phyloP scores from a whole-genome alignment of 2,888 invertebrate species.

The Limnephilus rhombicus region DNA sequence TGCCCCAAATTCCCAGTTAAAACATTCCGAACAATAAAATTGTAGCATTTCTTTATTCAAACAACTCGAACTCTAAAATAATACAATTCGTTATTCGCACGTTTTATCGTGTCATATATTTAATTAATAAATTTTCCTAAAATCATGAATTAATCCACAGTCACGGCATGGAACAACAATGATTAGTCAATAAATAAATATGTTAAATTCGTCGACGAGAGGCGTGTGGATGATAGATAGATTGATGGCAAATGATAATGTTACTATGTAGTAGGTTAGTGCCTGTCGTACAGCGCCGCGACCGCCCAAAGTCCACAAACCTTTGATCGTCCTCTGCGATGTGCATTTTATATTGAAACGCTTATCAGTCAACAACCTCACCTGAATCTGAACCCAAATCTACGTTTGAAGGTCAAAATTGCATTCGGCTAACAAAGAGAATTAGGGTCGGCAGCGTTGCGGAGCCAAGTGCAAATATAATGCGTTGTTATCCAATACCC shows the following conservation, averaged over 20 bases:
- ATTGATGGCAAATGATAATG: neutral
- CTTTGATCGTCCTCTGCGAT: constrained; percentile 44
- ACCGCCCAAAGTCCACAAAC: constrained; percentile 12
- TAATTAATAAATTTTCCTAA: no score
- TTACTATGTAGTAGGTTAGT: neutral
- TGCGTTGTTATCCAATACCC: neutral
- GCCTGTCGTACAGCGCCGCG: neutral
- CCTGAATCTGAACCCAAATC: constrained; percentile 33
- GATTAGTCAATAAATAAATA: neutral
- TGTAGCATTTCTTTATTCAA: neutral
- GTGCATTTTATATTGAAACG: constrained; percentile 50
- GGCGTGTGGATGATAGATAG: neutral
- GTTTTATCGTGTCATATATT: no score
- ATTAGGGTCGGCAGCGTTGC: constrained; percentile 35
- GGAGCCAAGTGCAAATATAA: constrained; percentile 29
- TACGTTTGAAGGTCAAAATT: constrained; percentile 46
- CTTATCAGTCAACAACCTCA: constrained; percentile 52
- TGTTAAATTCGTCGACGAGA: neutral
- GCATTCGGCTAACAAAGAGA: constrained; percentile 47
- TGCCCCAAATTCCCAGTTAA: neutral
- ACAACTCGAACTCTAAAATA: no score
- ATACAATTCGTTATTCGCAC: no score
- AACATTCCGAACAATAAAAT: neutral
- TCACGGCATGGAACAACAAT: no score
- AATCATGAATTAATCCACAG: no score